phyloP scores from a whole-genome alignment of 2,888 invertebrate species.

The Ctena decussata region DNA sequence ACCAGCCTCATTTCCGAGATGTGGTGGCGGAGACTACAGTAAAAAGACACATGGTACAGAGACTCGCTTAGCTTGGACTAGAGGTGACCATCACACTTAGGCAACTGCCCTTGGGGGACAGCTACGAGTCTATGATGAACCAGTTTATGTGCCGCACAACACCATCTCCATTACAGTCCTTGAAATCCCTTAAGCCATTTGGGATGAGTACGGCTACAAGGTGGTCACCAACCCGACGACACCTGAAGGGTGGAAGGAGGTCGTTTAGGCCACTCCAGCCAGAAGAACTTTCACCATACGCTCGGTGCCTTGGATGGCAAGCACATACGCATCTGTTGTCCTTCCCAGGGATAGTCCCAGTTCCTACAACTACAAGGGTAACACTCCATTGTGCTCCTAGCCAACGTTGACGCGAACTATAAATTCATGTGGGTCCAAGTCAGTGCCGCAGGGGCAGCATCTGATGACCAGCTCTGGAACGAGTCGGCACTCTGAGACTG shows the following conservation, averaged over 20 bases:
- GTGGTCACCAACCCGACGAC: background rate
- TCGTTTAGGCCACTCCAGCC: background rate
- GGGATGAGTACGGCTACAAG: background rate
- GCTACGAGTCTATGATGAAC: slow-evolving; percentile 12
- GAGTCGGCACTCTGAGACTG: slow-evolving; percentile 44
- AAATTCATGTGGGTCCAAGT: background rate
- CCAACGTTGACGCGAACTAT: background rate
- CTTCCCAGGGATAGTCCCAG: background rate
- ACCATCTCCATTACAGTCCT: slow-evolving; percentile 6
- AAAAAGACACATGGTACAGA: slow-evolving; percentile 18
- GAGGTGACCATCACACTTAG: slow-evolving; percentile 21
- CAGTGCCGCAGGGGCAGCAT: background rate
- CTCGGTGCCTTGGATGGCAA: background rate
- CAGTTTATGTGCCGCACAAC: slow-evolving; percentile 8
- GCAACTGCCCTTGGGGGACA: slow-evolving; percentile 21
- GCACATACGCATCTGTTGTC: background rate
- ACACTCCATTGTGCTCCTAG: background rate
- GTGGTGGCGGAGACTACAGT: background rate
- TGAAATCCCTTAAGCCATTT: background rate
- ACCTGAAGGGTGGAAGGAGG: background rate
- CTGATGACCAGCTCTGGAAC: slow-evolving; percentile 60
- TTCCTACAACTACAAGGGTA: slow-evolving; percentile 2
- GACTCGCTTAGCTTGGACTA: slow-evolving; percentile 15
- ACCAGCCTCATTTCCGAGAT: background rate
- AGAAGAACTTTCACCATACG: background rate